Conservation (phyloP, 1,140 invertebrate species). For the Drosophila yakuba region DNA sequence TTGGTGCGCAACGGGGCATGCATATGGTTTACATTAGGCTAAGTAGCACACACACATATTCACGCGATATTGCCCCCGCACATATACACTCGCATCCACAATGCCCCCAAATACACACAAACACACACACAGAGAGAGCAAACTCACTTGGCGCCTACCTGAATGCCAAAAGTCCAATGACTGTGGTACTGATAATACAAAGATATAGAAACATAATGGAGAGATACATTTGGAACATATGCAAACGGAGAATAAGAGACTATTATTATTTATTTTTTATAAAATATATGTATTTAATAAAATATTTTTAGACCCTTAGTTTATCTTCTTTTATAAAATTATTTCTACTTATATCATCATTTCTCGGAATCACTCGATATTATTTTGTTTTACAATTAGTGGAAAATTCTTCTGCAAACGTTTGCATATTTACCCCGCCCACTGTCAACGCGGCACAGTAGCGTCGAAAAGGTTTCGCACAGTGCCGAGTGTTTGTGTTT, state of each 20-base stretch:
- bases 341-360: too few relatives aligned
- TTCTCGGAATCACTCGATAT: too few relatives aligned
- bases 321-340: too few relatives aligned
- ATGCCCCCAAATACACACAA: constrained; percentile 4
- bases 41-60: constrained; percentile 70
- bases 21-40: constrained; percentile 78
- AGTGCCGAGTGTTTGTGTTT: constrained; percentile 40
- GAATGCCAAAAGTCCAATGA: constrained; percentile 6
- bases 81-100: constrained; percentile 10
- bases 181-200: constrained; percentile 13
- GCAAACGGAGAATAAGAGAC: too few relatives aligned
- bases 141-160: constrained; percentile 63
- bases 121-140: constrained; percentile 19
- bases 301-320: too few relatives aligned
- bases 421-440: not conserved
- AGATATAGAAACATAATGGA: too few relatives aligned
- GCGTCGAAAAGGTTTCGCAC: constrained; percentile 27
- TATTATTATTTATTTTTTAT: too few relatives aligned
- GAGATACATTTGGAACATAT: too few relatives aligned
- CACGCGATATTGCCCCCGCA: constrained; percentile 11
- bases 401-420: not conserved
- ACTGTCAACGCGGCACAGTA: constrained; percentile 15
- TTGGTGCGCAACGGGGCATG: constrained; percentile 69
- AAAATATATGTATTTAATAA: too few relatives aligned
- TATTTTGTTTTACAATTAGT: too few relatives aligned